Evolutionary conservation across 2,888 invertebrate species (phyloP), one percentile per base, ranked within the genome.

Genomic region (Myopa testacea): DNA sequence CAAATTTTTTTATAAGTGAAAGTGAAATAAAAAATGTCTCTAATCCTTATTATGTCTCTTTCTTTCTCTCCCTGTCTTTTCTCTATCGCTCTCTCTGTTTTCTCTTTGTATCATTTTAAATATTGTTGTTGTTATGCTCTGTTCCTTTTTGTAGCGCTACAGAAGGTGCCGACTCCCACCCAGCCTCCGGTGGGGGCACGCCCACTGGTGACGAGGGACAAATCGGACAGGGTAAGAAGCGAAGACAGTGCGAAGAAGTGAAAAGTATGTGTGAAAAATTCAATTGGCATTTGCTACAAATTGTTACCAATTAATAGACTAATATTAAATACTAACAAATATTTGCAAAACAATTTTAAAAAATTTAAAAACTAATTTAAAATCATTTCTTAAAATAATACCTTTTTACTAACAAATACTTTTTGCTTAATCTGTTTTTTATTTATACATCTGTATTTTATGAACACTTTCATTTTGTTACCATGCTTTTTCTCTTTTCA

Each of bases 101-200:
- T 78, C 12, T 78, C 45, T 78, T 34, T 80, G 40, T 77, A 26
- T 26, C 26, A 26, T 26, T 26, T 26, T 45, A 45, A 45, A 45
- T 80, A 10, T 79, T 63, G 68, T 63, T 81, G 65, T 75, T 52
- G 75, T 80, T 78, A 71, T 40, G 65, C 60, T 78, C 55, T 78
- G 74, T n/a, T 74, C 58, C 72, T 76, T 77, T 45, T 81, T 82
- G 84, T 91, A 96, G 96, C 90, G 96, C 96, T 83, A 96, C 96
- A 82, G 96, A 96, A 82, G 96, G 96, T 80, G 96, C 96, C 26
- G 96, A 96, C 90, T 96, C 96, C 89, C 93, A 95, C 84, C 95
- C 95, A 80, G 95, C 91, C 70, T 95, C 95, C 78, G 92, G 93
- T 74, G 93, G 93, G 68, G 94, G 94, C 81, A 94, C 95, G 67